phyloP scores from a whole-genome alignment of 2,888 invertebrate species.

The Cantharis rustica region DNA sequence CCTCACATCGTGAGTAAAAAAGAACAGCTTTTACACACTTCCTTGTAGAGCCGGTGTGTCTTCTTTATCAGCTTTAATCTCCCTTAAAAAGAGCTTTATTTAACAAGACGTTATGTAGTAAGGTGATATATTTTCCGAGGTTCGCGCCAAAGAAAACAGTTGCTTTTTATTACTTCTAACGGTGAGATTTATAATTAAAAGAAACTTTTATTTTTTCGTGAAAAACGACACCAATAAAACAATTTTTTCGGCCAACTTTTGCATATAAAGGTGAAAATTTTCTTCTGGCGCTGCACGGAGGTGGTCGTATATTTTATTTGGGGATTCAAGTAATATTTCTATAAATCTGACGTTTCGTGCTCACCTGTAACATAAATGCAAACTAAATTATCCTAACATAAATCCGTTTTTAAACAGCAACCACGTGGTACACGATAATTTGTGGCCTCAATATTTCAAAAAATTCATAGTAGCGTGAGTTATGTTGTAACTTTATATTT shows the following conservation, averaged over 20 bases:
- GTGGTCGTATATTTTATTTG: background rate
- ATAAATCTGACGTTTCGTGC: constrained; percentile 35
- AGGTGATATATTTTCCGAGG: constrained; percentile 28
- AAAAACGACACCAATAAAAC: constrained; percentile 1
- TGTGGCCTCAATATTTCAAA: constrained; percentile 56
- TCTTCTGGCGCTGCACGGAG: background rate
- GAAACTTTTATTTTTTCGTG: background rate
- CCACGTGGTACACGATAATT: constrained; percentile 56
- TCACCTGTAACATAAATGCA: constrained; percentile 53
- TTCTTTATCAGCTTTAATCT: constrained; percentile 39
- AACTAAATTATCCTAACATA: constrained; percentile 52
- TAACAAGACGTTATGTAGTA: constrained; percentile 31
- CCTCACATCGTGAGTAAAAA: constrained; percentile 39
- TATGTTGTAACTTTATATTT: constrained; percentile 57
- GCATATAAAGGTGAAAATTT: background rate
- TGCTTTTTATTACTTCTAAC: constrained; percentile 26
- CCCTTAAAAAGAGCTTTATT: constrained; percentile 36
- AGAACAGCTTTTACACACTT: constrained; percentile 40
- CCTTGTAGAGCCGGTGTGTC: constrained; percentile 36
- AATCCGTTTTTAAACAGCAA: constrained; percentile 47
- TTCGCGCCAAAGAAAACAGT: constrained; percentile 25
- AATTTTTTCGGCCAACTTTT: background rate
- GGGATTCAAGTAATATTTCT: constrained; percentile 18
- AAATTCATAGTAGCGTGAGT: constrained; percentile 54
- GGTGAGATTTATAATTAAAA: background rate